Conservation (phyloP, 2,113 vertebrate genomes). For the Rhinolophus ferrumequinum region DNA sequence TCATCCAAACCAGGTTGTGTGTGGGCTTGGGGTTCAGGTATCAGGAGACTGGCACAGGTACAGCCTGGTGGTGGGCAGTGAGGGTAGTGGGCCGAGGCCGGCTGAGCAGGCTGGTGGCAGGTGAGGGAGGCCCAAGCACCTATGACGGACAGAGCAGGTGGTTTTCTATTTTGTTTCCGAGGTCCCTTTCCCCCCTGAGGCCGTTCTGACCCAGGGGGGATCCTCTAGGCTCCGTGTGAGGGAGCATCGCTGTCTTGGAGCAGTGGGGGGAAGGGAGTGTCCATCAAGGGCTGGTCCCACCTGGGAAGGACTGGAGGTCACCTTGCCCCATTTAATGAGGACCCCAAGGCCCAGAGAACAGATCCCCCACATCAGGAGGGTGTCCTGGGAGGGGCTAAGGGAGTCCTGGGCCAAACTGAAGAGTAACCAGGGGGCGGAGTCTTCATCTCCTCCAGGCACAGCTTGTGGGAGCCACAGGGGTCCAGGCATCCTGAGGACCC, state of each 20-base stretch:
- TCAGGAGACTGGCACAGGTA: background rate
- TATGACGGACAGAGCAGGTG: background rate
- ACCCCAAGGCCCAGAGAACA: background rate
- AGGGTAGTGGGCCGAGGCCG: background rate
- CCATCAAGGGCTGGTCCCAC: background rate
- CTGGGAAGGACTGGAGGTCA: background rate
- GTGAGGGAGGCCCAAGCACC: background rate
- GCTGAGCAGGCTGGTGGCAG: background rate
- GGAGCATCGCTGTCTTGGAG: background rate
- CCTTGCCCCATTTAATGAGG: background rate
- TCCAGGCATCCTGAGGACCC: background rate
- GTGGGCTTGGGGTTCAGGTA: background rate
- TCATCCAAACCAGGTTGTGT: rapidly evolving
- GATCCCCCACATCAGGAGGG: background rate
- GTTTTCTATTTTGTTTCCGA: background rate
- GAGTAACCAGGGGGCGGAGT: too few species aligned
- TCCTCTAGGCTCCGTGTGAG: background rate
- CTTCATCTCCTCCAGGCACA: background rate
- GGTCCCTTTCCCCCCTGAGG: background rate
- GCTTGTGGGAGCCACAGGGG: too few species aligned
- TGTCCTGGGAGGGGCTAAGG: background rate
- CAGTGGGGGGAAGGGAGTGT: background rate
- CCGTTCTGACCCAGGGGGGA: background rate
- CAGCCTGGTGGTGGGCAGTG: rapidly evolving
- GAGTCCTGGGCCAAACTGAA: background rate